These are phyloP conservation scores for Anabas testudineus DNA, from an alignment of 2,797 vertebrate genomes.

Conservation along the genomic window DNA sequence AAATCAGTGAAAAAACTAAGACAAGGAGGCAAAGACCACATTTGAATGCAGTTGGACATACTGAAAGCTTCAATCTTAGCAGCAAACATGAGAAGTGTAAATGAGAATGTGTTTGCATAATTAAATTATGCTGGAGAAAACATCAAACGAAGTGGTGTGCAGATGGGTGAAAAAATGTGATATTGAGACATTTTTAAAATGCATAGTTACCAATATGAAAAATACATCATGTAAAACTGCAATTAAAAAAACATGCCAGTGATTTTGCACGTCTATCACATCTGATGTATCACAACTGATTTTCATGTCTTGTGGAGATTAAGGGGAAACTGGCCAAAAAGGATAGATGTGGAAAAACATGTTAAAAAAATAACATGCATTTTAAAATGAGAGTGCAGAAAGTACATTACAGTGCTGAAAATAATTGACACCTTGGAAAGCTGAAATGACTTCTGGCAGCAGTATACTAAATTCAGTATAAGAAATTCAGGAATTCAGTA, in stretches of 20 bases:
- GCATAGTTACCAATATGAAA: not conserved
- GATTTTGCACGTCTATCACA: conserved; percentile 3
- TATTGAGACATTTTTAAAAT: conserved; percentile 23
- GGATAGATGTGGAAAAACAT: not conserved
- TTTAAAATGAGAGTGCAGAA: not conserved
- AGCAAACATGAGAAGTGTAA: conserved; percentile 33
- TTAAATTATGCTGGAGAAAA: conserved; percentile 36
- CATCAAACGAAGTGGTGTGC: conserved; percentile 35
- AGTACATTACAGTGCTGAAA: conserved; percentile 7
- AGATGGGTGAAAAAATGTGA: conserved; percentile 27
- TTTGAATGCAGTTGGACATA: conserved; percentile 17
- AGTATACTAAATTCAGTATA: conserved; percentile 10
- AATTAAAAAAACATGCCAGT: not conserved
- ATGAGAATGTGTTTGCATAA: conserved; percentile 32
- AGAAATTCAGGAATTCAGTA: conserved; percentile 19
- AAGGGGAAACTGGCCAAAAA: not conserved
- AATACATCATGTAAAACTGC: not conserved
- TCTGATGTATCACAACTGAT: not conserved
- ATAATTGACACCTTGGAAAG: conserved; percentile 22
- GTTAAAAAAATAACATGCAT: not conserved
- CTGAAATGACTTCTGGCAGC: conserved; percentile 19
- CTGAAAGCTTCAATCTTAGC: conserved; percentile 29
- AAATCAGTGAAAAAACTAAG: not conserved
- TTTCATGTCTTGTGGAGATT: not conserved
- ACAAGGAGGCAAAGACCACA: not conserved